These are phyloP conservation scores for Pterobdella sp. DNA, from an alignment of 2,888 invertebrate species.

Conservation along the genomic window DNA sequence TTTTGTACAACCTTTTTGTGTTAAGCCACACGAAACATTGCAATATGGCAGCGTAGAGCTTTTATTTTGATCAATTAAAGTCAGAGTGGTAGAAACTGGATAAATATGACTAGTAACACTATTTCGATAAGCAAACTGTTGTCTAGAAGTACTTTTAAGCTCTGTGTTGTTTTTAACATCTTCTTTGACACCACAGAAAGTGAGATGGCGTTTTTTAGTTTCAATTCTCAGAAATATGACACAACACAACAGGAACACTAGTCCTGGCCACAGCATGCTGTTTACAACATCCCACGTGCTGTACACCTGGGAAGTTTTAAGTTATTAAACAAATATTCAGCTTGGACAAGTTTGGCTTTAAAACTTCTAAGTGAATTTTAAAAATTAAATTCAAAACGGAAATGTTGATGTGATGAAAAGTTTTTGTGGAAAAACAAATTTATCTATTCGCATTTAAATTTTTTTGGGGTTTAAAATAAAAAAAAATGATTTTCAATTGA, in stretches of 20 bases:
- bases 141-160: background rate
- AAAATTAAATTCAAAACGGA: too few relatives aligned
- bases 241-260: slow-evolving; percentile 37
- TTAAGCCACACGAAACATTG: slow-evolving; percentile 10
- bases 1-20: background rate
- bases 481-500: too few relatives aligned
- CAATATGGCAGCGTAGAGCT: background rate
- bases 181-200: slow-evolving; percentile 30
- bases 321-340: too few relatives aligned
- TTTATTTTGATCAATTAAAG: slow-evolving; percentile 13
- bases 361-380: too few relatives aligned
- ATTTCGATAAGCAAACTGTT: background rate
- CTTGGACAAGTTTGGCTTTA: too few relatives aligned
- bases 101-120: slow-evolving; percentile 18
- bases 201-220: slow-evolving; percentile 34
- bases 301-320: slow-evolving; percentile 32
- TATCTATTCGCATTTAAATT: too few relatives aligned
- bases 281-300: slow-evolving; percentile 36
- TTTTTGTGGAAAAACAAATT: too few relatives aligned
- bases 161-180: background rate
- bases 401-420: too few relatives aligned
- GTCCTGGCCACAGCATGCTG: slow-evolving; percentile 39
- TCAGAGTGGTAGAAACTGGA: slow-evolving; percentile 26
- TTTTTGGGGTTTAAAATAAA: too few relatives aligned
- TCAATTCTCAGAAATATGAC: slow-evolving; percentile 35